Percentiles rank a stretch among this genome's conserved stretches.
phyloP scores from a whole-genome alignment of 2,888 invertebrate genomes.

The Chirona hameri region DNA sequence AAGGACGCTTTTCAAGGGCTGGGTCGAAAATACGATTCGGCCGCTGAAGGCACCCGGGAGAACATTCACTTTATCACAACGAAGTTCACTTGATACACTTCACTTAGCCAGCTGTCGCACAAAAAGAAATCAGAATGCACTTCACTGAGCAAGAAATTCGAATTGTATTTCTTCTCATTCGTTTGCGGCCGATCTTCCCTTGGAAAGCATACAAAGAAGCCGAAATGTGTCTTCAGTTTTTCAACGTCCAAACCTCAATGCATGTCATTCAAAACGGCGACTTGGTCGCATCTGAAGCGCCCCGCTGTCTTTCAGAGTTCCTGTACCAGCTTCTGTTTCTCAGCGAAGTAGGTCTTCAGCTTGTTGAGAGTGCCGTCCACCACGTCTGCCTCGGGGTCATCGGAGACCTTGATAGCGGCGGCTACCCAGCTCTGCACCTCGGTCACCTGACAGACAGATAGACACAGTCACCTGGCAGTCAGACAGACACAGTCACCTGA shows the following conservation, averaged over 20 bases:
- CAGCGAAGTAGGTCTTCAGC: slow-evolving; percentile 23
- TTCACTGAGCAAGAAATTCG: no score
- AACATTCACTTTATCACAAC: no score
- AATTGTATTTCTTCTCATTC: no score
- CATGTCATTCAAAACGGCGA: neutral
- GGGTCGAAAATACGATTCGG: no score
- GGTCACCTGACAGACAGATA: neutral
- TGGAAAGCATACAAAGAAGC: neutral
- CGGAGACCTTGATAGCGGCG: neutral
- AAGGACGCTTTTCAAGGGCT: no score
- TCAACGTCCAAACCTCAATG: neutral
- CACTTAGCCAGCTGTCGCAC: no score
- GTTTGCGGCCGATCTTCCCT: no score
- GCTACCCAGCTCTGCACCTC: slow-evolving; percentile 29
- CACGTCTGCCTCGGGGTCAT: neutral
- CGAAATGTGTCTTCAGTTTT: neutral
- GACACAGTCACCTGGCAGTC: no score
- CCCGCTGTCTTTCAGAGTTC: neutral
- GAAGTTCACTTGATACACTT: no score
- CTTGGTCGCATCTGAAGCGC: neutral
- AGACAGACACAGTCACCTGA: no score
- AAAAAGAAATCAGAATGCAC: no score
- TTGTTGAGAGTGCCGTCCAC: slow-evolving; percentile 28
- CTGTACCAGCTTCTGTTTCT: slow-evolving; percentile 23
- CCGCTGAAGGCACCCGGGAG: no score